phyloP scores from a whole-genome alignment of 53 echinoderm and acorn worm species.

The Luidia sarsii region DNA sequence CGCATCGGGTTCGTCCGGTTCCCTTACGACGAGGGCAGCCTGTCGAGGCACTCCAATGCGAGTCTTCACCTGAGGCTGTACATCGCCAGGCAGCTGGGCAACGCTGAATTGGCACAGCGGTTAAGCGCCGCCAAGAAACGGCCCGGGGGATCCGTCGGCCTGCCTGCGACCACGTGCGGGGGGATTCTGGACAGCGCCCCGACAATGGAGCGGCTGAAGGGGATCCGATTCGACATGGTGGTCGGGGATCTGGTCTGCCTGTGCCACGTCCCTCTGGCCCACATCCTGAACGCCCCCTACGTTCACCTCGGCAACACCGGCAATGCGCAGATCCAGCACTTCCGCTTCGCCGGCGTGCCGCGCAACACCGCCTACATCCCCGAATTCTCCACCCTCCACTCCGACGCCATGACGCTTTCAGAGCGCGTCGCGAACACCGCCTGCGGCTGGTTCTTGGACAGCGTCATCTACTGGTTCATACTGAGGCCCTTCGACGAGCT shows the following conservation, averaged over 20 bases:
- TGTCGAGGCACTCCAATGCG: too few relatives aligned
- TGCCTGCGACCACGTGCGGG: too few relatives aligned
- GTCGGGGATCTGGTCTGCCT: background rate
- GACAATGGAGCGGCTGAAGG: background rate
- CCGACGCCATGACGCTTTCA: background rate
- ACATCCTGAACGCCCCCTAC: background rate
- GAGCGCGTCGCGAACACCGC: constrained; percentile 25
- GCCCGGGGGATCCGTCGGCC: too few relatives aligned
- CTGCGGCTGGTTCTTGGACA: background rate
- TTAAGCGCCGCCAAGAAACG: too few relatives aligned
- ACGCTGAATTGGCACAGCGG: too few relatives aligned
- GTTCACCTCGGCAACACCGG: background rate
- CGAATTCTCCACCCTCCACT: background rate
- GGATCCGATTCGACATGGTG: background rate
- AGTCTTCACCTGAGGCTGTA: too few relatives aligned
- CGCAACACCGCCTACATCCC: background rate
- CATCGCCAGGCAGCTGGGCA: too few relatives aligned
- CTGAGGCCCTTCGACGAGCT: background rate
- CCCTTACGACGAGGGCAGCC: too few relatives aligned
- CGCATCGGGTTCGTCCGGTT: too few relatives aligned
- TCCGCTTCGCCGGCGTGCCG: background rate
- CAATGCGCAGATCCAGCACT: background rate
- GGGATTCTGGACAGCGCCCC: too few relatives aligned
- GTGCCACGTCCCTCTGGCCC: background rate
- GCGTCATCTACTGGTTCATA: background rate